These are phyloP conservation scores for Trinorchestia longiramus DNA, from an alignment of 1,140 invertebrate genomes.

Conservation along the genomic window DNA sequence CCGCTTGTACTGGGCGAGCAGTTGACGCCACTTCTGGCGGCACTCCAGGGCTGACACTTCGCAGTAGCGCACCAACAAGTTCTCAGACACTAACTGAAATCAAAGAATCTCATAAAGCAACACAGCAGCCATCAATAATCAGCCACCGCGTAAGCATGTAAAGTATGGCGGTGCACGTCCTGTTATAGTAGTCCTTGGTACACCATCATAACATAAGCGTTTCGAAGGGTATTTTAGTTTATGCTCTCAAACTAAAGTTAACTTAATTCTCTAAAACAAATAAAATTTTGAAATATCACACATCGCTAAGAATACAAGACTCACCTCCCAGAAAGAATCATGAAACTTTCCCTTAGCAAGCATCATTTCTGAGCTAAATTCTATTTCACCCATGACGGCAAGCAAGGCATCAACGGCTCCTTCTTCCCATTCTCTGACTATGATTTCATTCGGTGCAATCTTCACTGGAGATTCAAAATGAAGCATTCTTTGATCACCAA, in stretches of 20 bases:
- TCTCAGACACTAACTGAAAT: conserved; percentile 2
- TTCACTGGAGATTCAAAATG: background rate
- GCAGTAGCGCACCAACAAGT: conserved; percentile 26
- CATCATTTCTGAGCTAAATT: conserved; percentile 23
- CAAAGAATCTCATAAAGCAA: background rate
- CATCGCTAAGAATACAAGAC: background rate
- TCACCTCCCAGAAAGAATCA: conserved; percentile 29
- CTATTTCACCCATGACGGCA: conserved; percentile 6
- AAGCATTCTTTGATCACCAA: background rate
- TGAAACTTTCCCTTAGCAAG: conserved; percentile 22
- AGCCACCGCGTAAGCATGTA: background rate
- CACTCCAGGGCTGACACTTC: conserved; percentile 27
- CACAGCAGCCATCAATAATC: background rate
- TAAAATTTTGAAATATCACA: background rate
- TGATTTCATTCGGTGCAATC: background rate
- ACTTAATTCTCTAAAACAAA: background rate
- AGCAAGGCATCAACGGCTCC: conserved; percentile 21
- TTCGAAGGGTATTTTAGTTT: background rate
- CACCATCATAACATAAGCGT: too few species aligned
- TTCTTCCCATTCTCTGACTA: conserved; percentile 13
- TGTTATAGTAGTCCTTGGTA: too few species aligned
- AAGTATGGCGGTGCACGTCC: too few species aligned
- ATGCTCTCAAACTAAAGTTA: background rate
- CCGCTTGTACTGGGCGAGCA: conserved; percentile 21
- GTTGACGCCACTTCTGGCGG: conserved; percentile 35